Base-by-base conservation (phyloP, 2,113 vertebrate genomes). In the Sorex fumeus region DNA sequence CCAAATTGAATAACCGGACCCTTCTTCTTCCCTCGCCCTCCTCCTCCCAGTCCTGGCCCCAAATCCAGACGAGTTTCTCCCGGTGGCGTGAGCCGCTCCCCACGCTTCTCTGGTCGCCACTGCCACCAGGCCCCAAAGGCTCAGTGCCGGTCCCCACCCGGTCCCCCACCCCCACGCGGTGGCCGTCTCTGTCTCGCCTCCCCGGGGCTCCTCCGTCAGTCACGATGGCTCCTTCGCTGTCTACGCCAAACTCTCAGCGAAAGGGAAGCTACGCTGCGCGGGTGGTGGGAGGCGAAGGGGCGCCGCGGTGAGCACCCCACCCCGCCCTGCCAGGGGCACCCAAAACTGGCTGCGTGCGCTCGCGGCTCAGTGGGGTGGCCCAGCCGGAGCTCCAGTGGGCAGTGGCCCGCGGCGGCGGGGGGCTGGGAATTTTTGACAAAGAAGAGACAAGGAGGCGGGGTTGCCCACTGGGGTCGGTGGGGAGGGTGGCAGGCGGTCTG, bases 151-250 rank as follows among this genome's bases (percentile, higher is more conserved):
- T 64, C 64, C 83, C 88, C 85, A 81, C 88, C 92, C 94, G 93
- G 84, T 87, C 93, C 91, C 95, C 94, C 94, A 94, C 84, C n/a
- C 89, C 32, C 43, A 57, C 43, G 71, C 81, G 6, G 76, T 87
- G 21, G 64, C 90, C 2, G 50, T 75, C 64, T 91, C 72, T 0
- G 84, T 88, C 94, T 93, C 23, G 70, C 91, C 82, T 88, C 82
- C 80, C 43, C 45, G 40, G 45, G 91, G 60, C 88, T 91, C 72
- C 93, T 93, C 95, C 34, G 45, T 83, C 85, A 91, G 93, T 94
- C 95, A 92, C 88, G 85, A 94, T 66, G 96, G 93, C 88, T 96
- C 90, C 85, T 90, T 80, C n/a, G 76, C 72, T 74, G 90, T 90
- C 95, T 88, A 94, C 34, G 88, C 91, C 87, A 90, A 96, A 96